Evolutionary conservation across 2,888 invertebrate species (phyloP).

Genomic region (Apotomis betuletana): DNA sequence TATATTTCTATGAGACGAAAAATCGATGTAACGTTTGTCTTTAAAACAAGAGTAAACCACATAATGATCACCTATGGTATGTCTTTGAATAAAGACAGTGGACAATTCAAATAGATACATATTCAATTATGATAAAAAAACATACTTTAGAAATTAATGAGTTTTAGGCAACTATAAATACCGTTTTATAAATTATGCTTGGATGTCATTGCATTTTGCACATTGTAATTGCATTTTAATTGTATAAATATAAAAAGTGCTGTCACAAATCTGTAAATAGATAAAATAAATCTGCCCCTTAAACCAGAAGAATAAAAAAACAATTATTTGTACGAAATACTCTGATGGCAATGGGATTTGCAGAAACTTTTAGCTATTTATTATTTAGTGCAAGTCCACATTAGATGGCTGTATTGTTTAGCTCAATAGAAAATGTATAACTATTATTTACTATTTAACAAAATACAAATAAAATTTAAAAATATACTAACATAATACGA

Average conservation of each 20-base stretch:
- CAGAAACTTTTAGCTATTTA: slow-evolving; percentile 13
- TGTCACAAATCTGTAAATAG: neutral
- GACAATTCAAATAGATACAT: too few species aligned
- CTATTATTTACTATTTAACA: slow-evolving; percentile 23
- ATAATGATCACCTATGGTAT: too few species aligned
- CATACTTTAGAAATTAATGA: neutral
- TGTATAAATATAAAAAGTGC: neutral
- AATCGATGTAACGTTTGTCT: too few species aligned
- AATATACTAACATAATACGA: too few species aligned
- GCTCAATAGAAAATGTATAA: slow-evolving; percentile 44
- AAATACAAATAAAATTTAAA: neutral
- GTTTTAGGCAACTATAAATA: slow-evolving; percentile 7
- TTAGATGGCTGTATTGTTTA: slow-evolving; percentile 55
- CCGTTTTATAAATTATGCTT: neutral
- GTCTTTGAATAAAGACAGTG: too few species aligned
- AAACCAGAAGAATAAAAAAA: neutral
- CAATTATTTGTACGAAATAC: neutral
- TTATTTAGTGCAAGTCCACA: slow-evolving; percentile 47
- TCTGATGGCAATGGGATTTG: neutral
- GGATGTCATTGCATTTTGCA: neutral
- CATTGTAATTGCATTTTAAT: slow-evolving; percentile 2
- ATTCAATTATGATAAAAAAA: neutral
- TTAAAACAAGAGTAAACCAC: too few species aligned
- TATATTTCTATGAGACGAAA: too few species aligned
- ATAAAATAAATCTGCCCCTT: neutral